A percentile compares a stretch with the other conserved stretches of the same genome.
Conservation (phyloP, 2,888 invertebrate species). For the Hermaeophaga mercurialis region DNA sequence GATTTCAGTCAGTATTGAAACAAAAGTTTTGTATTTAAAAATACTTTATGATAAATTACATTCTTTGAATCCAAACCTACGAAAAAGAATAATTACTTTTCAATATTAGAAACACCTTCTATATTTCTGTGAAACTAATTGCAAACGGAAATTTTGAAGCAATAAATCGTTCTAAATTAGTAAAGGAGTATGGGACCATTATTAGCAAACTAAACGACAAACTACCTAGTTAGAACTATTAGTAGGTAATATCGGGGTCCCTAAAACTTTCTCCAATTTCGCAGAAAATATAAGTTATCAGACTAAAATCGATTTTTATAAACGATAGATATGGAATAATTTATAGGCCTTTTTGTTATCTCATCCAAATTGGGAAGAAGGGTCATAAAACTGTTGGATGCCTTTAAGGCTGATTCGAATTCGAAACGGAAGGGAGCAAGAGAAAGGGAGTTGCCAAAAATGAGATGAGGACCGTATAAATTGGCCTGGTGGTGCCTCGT, state of each 20-base stretch:
- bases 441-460: background rate
- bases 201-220: conserved; percentile 12
- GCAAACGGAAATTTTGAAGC: background rate
- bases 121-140: background rate
- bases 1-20: no score
- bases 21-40: no score
- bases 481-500: background rate
- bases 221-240: conserved; percentile 13
- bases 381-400: conserved; percentile 38
- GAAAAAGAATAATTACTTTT: no score
- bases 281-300: background rate
- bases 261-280: conserved; percentile 1
- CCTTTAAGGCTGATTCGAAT: conserved; percentile 24
- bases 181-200: background rate
- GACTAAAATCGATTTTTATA: conserved; percentile 31
- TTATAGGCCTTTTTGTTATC: conserved; percentile 39
- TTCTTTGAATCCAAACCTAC: no score
- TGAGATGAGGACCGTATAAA: conserved; percentile 1
- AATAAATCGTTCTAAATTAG: background rate
- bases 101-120: no score
- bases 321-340: conserved; percentile 33
- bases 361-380: conserved; percentile 35
- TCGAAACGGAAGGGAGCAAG: background rate
- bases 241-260: background rate
- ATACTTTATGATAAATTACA: no score